These are phyloP conservation scores for Anthonomus grandis DNA, from an alignment of 1,140 invertebrate genomes.

Conservation along the genomic window DNA sequence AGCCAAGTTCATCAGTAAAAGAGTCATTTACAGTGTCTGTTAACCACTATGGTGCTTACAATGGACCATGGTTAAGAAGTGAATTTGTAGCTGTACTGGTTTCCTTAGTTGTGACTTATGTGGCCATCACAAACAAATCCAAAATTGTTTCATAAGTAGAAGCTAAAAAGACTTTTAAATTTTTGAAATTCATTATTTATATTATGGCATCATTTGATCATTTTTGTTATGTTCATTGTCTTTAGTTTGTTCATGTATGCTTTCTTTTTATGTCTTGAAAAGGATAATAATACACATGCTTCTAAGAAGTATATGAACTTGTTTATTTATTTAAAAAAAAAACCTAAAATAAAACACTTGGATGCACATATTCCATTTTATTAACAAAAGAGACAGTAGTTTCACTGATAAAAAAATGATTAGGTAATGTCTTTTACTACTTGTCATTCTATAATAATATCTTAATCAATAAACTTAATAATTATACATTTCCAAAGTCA, in stretches of 20 bases:
- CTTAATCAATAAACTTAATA: too few relatives aligned
- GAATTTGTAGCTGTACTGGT: conserved; percentile 82
- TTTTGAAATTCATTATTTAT: not conserved
- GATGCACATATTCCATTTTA: too few relatives aligned
- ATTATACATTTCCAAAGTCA: too few relatives aligned
- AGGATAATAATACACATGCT: not conserved
- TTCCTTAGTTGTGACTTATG: conserved; percentile 78
- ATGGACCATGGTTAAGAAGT: conserved; percentile 87
- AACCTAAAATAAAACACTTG: too few relatives aligned
- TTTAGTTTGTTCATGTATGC: not conserved
- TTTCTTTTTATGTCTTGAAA: too few relatives aligned
- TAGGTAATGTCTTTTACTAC: too few relatives aligned
- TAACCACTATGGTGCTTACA: conserved; percentile 82
- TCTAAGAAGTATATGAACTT: conserved; percentile 10
- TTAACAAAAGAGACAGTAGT: too few relatives aligned
- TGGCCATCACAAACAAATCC: conserved; percentile 79
- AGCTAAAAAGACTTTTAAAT: too few relatives aligned
- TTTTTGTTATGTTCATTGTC: not conserved
- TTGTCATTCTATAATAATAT: too few relatives aligned
- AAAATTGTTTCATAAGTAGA: conserved; percentile 37
- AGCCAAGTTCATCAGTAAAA: conserved; percentile 64
- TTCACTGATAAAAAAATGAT: too few relatives aligned
- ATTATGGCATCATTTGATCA: not conserved
- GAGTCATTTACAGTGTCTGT: conserved; percentile 73
- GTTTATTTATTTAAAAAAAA: too few relatives aligned